These are phyloP conservation scores for Leptobrachium ailaonicum DNA, from an alignment of 2,113 vertebrate species.

Conservation along the genomic window DNA sequence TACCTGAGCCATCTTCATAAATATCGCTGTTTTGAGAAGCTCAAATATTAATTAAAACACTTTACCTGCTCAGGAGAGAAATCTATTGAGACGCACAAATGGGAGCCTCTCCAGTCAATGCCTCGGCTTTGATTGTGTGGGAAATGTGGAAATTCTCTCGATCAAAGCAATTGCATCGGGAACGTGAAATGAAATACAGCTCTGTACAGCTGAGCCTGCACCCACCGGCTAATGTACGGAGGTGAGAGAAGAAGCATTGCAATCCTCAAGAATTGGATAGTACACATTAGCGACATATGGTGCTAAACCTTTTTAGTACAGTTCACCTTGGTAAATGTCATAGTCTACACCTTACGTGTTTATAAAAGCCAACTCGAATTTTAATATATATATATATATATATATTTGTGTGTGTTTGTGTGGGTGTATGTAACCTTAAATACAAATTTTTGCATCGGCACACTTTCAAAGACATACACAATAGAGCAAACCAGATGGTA, in stretches of 20 bases:
- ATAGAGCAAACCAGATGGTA: too few relatives aligned
- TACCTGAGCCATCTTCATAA: slow-evolving; percentile 87
- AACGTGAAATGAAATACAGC: slow-evolving; percentile 59
- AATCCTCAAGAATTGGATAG: background rate
- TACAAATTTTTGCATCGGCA: too few relatives aligned
- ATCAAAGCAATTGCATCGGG: slow-evolving; percentile 66
- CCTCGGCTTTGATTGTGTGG: slow-evolving; percentile 64
- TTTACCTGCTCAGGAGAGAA: slow-evolving; percentile 82
- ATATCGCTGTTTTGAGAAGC: slow-evolving; percentile 84
- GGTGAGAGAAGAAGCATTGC: slow-evolving; percentile 16
- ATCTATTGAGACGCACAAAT: slow-evolving; percentile 83
- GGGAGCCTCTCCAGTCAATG: slow-evolving; percentile 70
- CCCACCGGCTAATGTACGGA: slow-evolving; percentile 2
- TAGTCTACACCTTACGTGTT: too few relatives aligned
- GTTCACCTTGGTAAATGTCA: too few relatives aligned
- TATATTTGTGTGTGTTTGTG: too few relatives aligned
- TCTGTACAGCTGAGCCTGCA: slow-evolving; percentile 65
- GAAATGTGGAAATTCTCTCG: slow-evolving; percentile 67
- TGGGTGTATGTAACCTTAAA: too few relatives aligned
- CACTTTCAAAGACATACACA: too few relatives aligned
- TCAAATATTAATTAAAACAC: slow-evolving; percentile 95
- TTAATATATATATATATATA: too few relatives aligned
- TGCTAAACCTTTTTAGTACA: background rate
- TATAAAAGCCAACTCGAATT: too few relatives aligned
- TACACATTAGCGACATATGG: background rate